Evolutionary conservation across 30 jellyfish, hydroid and myxozoan species (phyloP).

Genomic region (Mastigias papua): DNA sequence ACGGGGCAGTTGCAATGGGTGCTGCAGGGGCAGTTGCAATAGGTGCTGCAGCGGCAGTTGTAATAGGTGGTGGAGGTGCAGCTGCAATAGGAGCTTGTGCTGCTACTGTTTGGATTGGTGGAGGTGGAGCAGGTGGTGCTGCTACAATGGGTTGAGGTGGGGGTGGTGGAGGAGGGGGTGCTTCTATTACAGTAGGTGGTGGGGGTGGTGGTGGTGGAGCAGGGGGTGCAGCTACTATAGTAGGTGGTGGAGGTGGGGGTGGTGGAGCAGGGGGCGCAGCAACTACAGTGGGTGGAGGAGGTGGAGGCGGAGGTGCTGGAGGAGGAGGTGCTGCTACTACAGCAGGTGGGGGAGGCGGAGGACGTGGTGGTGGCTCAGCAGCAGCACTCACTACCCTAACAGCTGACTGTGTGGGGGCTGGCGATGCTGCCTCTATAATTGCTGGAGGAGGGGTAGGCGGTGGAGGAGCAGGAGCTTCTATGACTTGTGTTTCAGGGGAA

Average conservation of each 20-base stretch:
- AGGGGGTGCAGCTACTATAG: constrained; percentile 51
- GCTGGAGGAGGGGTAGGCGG: constrained; percentile 69
- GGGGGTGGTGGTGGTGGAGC: constrained; percentile 81
- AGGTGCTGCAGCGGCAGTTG: constrained; percentile 53
- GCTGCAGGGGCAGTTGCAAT: constrained; percentile 40
- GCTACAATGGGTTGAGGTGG: constrained; percentile 52
- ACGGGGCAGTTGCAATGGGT: constrained; percentile 21
- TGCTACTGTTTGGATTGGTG: too few species aligned
- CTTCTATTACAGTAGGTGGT: constrained; percentile 18
- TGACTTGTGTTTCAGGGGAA: constrained; percentile 27
- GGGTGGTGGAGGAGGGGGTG: constrained; percentile 65
- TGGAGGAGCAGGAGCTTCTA: constrained; percentile 60
- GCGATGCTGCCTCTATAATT: constrained; percentile 59
- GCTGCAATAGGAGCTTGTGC: constrained; percentile 55
- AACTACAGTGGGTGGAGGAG: constrained; percentile 54
- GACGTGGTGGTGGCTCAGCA: constrained; percentile 80
- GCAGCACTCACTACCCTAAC: constrained; percentile 1
- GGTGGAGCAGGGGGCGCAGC: constrained; percentile 77
- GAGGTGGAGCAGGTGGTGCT: constrained; percentile 52
- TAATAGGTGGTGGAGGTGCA: constrained; percentile 59
- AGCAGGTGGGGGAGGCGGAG: constrained; percentile 85
- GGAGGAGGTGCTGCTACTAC: constrained; percentile 28
- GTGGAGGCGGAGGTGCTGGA: constrained; percentile 82
- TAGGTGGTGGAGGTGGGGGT: constrained; percentile 70
- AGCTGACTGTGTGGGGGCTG: constrained; percentile 57